These are phyloP conservation scores for Zosterops borbonicus DNA, from an alignment of 2,113 vertebrate genomes.

Conservation along the genomic window DNA sequence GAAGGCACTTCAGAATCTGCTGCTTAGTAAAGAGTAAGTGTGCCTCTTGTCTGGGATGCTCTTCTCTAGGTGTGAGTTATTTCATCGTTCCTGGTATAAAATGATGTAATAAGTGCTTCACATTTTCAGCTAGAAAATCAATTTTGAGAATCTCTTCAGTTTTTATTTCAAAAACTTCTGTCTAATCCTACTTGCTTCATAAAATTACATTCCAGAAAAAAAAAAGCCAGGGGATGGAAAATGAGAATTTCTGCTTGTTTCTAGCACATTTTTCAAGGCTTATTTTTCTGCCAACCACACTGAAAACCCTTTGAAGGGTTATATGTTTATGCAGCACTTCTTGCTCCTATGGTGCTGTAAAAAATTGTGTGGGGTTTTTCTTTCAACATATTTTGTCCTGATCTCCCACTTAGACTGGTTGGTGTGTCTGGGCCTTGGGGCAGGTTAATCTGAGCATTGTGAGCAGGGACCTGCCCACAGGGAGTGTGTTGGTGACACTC, in stretches of 20 bases:
- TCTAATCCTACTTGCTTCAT: neutral
- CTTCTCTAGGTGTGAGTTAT: neutral
- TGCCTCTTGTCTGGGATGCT: neutral
- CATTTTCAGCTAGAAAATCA: neutral
- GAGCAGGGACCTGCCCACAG: neutral
- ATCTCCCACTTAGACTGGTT: neutral
- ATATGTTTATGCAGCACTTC: neutral
- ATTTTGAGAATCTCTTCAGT: neutral
- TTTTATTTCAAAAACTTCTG: neutral
- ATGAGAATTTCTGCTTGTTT: neutral
- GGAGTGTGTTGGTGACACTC: neutral
- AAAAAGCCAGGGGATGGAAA: neutral
- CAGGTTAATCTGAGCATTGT: neutral
- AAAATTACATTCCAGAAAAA: neutral
- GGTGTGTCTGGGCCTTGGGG: neutral
- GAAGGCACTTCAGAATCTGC: conserved; percentile 68
- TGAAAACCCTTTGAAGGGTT: neutral
- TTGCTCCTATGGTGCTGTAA: neutral
- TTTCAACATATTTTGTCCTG: neutral
- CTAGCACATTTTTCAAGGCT: neutral
- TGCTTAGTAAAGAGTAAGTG: conserved; percentile 82
- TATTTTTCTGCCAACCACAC: neutral
- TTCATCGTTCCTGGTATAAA: neutral
- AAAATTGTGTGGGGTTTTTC: neutral
- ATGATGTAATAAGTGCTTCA: neutral